Conservation (phyloP, 2,113 vertebrate species). For the Aviceda subcristata region DNA sequence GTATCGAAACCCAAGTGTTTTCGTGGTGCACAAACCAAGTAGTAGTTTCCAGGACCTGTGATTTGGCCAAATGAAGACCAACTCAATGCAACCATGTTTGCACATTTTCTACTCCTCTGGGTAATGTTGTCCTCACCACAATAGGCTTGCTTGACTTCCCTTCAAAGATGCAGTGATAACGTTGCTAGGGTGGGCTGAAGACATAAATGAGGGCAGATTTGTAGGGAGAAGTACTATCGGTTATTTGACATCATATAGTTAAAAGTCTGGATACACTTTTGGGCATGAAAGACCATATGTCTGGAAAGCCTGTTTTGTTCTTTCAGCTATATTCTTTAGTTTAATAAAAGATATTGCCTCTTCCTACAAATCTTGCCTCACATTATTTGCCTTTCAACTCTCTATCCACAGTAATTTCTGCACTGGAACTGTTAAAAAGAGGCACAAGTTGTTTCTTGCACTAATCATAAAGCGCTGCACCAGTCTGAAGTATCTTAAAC, state of each 20-base stretch:
- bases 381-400: slow-evolving; percentile 3
- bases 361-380: slow-evolving; percentile 10
- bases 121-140: background rate
- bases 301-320: background rate
- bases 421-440: background rate
- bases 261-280: background rate
- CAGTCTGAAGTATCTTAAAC: background rate
- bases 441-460: background rate
- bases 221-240: background rate
- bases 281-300: background rate
- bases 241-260: background rate
- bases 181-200: background rate
- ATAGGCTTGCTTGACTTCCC: background rate
- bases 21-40: background rate
- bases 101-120: background rate
- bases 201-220: background rate
- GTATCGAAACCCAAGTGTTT: background rate
- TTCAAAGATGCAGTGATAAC: background rate
- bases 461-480: background rate
- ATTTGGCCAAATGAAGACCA: background rate
- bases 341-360: slow-evolving; percentile 21
- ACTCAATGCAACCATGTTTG: background rate
- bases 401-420: background rate
- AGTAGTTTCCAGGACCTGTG: background rate
- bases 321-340: slow-evolving; percentile 4